These are phyloP conservation scores for Natator depressus DNA, from an alignment of 2,113 vertebrate genomes.

Conservation along the genomic window DNA sequence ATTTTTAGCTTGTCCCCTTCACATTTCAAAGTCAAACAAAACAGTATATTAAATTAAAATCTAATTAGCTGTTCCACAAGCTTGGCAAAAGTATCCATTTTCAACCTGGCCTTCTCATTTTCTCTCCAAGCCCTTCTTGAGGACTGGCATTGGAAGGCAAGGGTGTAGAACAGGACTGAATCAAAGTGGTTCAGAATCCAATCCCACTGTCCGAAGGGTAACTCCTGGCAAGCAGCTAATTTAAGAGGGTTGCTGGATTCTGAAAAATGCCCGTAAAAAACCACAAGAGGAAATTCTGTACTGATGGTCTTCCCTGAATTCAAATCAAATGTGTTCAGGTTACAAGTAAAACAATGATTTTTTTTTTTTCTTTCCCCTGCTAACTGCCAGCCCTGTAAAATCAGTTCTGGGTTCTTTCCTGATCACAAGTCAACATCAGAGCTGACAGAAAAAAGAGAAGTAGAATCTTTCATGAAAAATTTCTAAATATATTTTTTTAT, in stretches of 20 bases:
- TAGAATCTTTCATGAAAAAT: background rate
- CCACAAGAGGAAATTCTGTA: background rate
- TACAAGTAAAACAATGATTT: background rate
- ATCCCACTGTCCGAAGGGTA: background rate
- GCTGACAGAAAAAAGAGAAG: background rate
- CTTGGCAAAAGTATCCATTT: background rate
- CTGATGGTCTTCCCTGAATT: background rate
- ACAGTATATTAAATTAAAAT: background rate
- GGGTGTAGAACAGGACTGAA: background rate
- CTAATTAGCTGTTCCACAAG: background rate
- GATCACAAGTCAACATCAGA: background rate
- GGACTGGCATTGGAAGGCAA: background rate
- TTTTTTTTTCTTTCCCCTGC: background rate
- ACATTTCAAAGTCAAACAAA: background rate
- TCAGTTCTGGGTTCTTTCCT: background rate
- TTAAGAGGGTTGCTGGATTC: background rate
- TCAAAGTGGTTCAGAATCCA: background rate
- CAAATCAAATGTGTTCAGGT: background rate
- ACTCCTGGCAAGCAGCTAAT: background rate
- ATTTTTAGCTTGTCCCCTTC: constrained; percentile 14
- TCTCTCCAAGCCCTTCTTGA: background rate
- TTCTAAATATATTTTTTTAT: background rate
- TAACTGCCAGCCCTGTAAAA: background rate
- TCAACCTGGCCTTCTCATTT: background rate
- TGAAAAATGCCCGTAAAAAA: background rate